Evolutionary conservation across 2,797 vertebrate species (phyloP), one percentile per base, ranked within the genome.

Genomic region (Esox lucius): DNA sequence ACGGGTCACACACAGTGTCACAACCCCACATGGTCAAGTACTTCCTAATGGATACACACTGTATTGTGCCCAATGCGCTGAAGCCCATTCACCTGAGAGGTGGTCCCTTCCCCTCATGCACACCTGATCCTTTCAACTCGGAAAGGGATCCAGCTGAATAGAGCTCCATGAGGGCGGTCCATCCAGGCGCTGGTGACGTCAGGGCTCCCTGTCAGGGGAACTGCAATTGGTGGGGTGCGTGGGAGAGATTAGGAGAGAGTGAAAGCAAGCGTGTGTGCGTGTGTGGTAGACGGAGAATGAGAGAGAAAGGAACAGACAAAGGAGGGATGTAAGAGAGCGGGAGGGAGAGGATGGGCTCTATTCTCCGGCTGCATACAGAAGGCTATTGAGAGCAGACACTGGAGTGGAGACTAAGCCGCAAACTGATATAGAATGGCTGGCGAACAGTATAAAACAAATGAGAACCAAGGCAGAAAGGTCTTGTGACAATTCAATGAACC

Each of bases 321-420:
- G 61, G 42, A 35, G 73, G 68, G 39, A 39, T 51, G 69, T 31
- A 62, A 66, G 71, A 64, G 71, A 76, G 68, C 78, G 67, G 5
- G 59, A 72, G 48, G 3, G 6, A 72, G 78, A 83, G 84, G 77
- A 89, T 85, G 83, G 88, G 84, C 79, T 73, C 89, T 78, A 75
- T 91, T 92, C 86, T 90, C 84, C 86, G 85, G 84, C 75, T 74
- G 22, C 83, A 91, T 76, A 94, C 90, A 93, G 91, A 91, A 84
- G 83, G 70, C 90, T 81, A 92, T 93, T 94, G 88, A 94, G 81
- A 74, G 76, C 33, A 17, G 82, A 85, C 84, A 80, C 78, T 88
- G 75, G 76, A 89, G 77, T 87, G 75, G 75, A 89, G 85, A 87
- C 85, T 70, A 84, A 89, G 83, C 87, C 90, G 90, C 85, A 90